phyloP scores from a whole-genome alignment of 2,888 invertebrate species.

The Phengaris alcon region DNA sequence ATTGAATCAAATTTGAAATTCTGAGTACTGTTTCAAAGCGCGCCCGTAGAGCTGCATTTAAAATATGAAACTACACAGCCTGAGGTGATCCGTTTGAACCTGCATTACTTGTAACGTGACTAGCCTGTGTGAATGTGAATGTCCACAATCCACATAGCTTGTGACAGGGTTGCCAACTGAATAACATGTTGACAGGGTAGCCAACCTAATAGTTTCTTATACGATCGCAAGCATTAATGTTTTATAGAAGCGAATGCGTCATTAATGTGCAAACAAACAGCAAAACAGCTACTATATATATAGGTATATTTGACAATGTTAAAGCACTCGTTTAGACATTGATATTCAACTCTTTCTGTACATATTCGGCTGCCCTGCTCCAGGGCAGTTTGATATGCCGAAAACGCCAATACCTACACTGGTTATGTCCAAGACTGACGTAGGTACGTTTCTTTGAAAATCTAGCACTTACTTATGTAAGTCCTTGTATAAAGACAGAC shows the following conservation, averaged over 20 bases:
- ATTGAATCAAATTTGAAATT: neutral
- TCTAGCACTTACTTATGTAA: neutral
- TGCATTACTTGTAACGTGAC: slow-evolving; percentile 1
- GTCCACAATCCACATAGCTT: neutral
- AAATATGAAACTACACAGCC: slow-evolving; percentile 1
- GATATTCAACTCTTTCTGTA: too few relatives aligned
- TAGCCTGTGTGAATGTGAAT: neutral
- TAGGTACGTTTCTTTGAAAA: neutral
- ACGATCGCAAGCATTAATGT: too few relatives aligned
- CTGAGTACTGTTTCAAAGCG: neutral
- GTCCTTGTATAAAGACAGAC: neutral
- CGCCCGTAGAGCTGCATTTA: neutral
- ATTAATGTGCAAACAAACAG: too few relatives aligned
- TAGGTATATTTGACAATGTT: too few relatives aligned
- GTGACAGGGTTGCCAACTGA: neutral
- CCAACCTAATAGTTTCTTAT: neutral
- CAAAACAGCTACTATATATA: too few relatives aligned
- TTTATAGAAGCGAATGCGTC: too few relatives aligned
- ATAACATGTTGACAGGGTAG: neutral
- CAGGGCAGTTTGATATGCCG: too few relatives aligned
- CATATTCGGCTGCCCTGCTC: too few relatives aligned
- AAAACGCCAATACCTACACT: too few relatives aligned
- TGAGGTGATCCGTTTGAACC: neutral
- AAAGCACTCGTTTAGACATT: too few relatives aligned
- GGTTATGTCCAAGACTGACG: too few relatives aligned